These are phyloP conservation scores for Epinotia nisella DNA, from an alignment of 2,888 invertebrate species.

Conservation along the genomic window DNA sequence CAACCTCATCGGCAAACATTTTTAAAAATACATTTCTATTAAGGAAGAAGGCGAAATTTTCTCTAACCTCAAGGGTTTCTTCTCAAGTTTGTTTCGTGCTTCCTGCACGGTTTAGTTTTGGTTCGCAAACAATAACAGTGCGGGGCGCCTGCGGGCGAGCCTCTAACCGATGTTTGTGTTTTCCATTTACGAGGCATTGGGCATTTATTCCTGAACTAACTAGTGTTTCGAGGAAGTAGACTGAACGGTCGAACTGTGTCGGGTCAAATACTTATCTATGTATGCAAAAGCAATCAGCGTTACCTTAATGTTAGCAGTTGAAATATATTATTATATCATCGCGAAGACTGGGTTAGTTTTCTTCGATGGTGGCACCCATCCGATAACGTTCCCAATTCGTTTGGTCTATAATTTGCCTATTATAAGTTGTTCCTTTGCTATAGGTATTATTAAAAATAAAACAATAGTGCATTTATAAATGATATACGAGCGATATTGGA, in stretches of 20 bases:
- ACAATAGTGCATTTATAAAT: too few species aligned
- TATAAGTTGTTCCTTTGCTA: too few species aligned
- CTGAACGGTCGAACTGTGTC: constrained; percentile 16
- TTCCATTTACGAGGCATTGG: constrained; percentile 71
- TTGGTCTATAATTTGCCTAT: too few species aligned
- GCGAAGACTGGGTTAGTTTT: background rate
- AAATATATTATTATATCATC: background rate
- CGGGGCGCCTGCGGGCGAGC: constrained; percentile 66
- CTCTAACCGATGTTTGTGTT: constrained; percentile 75
- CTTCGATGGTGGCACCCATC: background rate
- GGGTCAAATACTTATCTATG: constrained; percentile 3
- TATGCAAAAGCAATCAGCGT: background rate
- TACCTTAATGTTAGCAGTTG: background rate
- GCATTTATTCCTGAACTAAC: constrained; percentile 60
- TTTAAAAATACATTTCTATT: background rate
- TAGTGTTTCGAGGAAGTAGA: constrained; percentile 9
- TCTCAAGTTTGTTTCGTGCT: constrained; percentile 54
- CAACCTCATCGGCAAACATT: background rate
- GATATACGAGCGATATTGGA: too few species aligned
- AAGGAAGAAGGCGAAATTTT: constrained; percentile 39
- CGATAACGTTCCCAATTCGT: too few species aligned
- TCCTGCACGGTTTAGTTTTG: constrained; percentile 69
- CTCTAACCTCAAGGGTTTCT: constrained; percentile 59
- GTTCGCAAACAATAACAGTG: constrained; percentile 80
- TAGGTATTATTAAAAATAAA: too few species aligned